Base-by-base conservation (phyloP, 2,797 vertebrate genomes). In the Mus spretus region DNA sequence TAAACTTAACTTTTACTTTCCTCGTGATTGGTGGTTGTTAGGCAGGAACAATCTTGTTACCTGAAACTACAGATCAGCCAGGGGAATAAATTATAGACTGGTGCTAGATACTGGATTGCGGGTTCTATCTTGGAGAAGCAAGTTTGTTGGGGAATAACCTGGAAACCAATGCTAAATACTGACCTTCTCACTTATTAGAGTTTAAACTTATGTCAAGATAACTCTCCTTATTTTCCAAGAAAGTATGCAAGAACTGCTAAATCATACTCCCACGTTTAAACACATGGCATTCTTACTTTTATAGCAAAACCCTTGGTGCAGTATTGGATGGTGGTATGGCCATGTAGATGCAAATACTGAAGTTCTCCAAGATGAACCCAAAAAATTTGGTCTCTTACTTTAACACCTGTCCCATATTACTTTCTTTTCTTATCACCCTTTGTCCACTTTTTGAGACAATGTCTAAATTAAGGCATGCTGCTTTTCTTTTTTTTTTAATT, bases 41-140 rank as follows among this genome's bases (percentile, higher is more conserved):
- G 65, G 31, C 31, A n/a, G 15, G 15, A 34, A 2, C 6, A 19
- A 19, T n/a, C 34, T n/a, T n/a, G 17, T n/a, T 19, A 70, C 34
- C 3, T 70, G 17, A 17, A 7, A 1, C 7, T n/a, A n/a, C 3
- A 37, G 67, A 19, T n/a, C 15, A 19, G 7, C n/a, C n/a, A 3
- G 7, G 14, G 67, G 17, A 37, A 70, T 19, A 19, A 70, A 6
- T 17, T 70, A n/a, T 34, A 70, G 0, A 70, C 1, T 70, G 15
- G 34, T 19, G 6, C 34, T n/a, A 6, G 15, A 70, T 70, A n/a
- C 34, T 70, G 34, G 34, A 70, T n/a, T 70, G 8, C 8, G 8
- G 15, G 15, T 0, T 14, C 34, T n/a, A 70, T n/a, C 7, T 34
- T 8, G 3, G 67, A 70, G 67, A 70, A n/a, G 2, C 15, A 70